Conservation (phyloP, 2,113 vertebrate species). For the Epinephelus moara region DNA sequence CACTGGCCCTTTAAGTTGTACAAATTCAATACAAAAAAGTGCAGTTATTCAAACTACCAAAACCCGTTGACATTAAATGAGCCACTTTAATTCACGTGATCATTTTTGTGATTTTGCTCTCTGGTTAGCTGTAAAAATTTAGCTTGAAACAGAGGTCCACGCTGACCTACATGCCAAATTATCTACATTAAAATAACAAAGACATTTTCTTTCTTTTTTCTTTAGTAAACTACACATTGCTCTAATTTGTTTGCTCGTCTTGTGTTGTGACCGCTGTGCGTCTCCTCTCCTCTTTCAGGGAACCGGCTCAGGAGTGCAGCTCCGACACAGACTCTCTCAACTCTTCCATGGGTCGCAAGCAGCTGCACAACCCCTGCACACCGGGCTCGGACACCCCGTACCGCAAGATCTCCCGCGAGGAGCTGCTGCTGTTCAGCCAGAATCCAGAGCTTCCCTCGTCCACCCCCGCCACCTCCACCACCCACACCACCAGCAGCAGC, state of each 20-base stretch:
- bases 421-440: slow-evolving; percentile 90
- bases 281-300: slow-evolving; percentile 77
- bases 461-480: slow-evolving; percentile 65
- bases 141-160: too few species aligned
- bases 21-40: not conserved
- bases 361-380: slow-evolving; percentile 86
- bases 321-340: slow-evolving; percentile 94
- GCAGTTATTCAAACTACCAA: not conserved
- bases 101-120: not conserved
- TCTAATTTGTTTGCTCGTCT: not conserved
- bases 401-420: slow-evolving; percentile 92
- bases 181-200: not conserved
- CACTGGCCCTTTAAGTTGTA: too few species aligned
- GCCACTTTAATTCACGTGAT: not conserved
- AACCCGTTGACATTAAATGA: not conserved
- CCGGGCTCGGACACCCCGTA: slow-evolving; percentile 89
- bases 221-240: not conserved
- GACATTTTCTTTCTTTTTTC: not conserved
- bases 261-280: not conserved
- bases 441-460: slow-evolving; percentile 76
- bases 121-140: not conserved
- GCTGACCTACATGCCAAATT: not conserved
- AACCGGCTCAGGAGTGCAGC: slow-evolving; percentile 88
- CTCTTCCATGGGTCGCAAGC: slow-evolving; percentile 90
- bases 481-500: slow-evolving; percentile 59